phyloP scores from a whole-genome alignment of 1,140 invertebrate genomes.

The Aplysia californica region DNA sequence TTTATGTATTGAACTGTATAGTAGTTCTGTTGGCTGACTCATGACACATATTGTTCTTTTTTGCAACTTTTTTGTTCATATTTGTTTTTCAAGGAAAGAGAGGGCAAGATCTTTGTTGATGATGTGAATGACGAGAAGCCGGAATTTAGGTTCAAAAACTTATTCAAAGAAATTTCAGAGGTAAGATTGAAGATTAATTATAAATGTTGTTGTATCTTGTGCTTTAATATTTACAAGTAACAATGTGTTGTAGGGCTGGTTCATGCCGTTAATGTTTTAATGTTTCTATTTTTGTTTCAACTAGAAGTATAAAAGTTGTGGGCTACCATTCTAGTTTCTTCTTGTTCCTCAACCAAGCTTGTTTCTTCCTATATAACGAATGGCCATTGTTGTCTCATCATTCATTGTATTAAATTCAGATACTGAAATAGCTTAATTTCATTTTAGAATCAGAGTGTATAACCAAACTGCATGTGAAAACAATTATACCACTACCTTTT shows the following conservation, averaged over 20 bases:
- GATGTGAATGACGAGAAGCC: conserved; percentile 40
- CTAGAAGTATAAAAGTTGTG: background rate
- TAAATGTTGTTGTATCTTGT: background rate
- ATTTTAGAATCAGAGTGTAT: no score
- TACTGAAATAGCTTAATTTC: no score
- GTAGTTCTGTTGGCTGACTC: no score
- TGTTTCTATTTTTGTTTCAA: background rate
- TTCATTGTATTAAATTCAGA: no score
- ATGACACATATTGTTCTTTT: no score
- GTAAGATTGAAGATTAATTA: conserved; percentile 12
- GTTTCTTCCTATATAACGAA: conserved; percentile 10
- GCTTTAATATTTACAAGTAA: background rate
- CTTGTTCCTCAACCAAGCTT: no score
- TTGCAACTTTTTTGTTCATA: background rate
- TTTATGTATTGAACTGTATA: no score
- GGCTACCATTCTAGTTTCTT: no score
- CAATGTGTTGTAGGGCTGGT: background rate
- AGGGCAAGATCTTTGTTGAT: conserved; percentile 20
- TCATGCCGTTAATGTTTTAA: background rate
- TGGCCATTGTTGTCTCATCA: conserved; percentile 1
- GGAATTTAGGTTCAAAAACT: conserved; percentile 25
- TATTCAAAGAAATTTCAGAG: conserved; percentile 29
- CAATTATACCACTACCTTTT: no score
- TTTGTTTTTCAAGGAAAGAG: background rate
- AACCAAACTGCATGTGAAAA: no score